Evolutionary conservation across 2,797 vertebrate genomes (phyloP).

Genomic region (Onychomys torridus): DNA sequence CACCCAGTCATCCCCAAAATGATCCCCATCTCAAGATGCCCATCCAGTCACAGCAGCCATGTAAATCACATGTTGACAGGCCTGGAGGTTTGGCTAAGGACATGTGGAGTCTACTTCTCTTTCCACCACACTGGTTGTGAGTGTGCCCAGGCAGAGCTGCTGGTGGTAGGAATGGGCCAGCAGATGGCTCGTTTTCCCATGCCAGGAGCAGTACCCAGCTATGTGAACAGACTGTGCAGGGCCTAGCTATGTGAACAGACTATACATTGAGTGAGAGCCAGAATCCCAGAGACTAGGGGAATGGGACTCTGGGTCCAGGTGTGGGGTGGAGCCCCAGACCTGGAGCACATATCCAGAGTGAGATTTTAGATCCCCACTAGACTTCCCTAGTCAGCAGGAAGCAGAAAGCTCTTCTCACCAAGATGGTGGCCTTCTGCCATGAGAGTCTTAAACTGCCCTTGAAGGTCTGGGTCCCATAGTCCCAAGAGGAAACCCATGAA

Average conservation of each 20-base stretch:
- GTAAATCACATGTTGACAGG: not conserved
- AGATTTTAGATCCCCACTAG: not conserved
- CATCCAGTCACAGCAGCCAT: not conserved
- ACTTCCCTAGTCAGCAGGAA: not conserved
- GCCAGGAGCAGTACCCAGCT: not conserved
- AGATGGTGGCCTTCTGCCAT: not conserved
- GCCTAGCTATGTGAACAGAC: not conserved
- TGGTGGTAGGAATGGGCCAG: fast-evolving
- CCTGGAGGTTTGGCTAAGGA: not conserved
- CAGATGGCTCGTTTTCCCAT: not conserved
- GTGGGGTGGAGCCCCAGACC: not conserved
- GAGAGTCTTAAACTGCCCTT: no score
- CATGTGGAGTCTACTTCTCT: not conserved
- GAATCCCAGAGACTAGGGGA: no score
- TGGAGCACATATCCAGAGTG: not conserved
- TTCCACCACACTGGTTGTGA: fast-evolving
- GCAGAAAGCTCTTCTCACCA: not conserved
- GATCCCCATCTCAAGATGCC: not conserved
- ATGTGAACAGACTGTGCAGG: not conserved
- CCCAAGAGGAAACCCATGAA: not conserved
- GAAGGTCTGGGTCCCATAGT: not conserved
- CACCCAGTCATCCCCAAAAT: not conserved
- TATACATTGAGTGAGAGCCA: not conserved
- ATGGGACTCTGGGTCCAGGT: not conserved
- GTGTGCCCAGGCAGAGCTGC: no score